These are phyloP conservation scores for Atrina japonica DNA, from an alignment of 2,888 invertebrate species.

Conservation along the genomic window DNA sequence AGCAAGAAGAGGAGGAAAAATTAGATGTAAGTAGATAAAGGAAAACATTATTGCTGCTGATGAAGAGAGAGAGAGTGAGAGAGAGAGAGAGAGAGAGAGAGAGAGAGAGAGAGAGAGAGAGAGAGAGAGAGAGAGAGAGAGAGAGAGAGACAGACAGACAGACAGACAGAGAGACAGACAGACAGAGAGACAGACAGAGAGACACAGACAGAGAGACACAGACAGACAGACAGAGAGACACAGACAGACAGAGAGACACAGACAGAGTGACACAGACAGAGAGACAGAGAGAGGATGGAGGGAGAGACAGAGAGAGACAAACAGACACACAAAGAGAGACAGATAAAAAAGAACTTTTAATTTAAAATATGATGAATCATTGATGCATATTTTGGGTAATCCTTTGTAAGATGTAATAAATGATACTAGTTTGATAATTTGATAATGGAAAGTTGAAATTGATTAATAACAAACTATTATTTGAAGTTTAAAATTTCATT, in stretches of 20 bases:
- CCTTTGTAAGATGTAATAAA: too few species aligned
- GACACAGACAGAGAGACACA: neutral
- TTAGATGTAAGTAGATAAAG: conserved; percentile 15
- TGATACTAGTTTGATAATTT: too few species aligned
- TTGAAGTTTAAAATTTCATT: too few species aligned
- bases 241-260: neutral
- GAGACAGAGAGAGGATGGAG: conserved; percentile 1
- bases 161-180: neutral
- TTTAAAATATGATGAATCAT: too few species aligned
- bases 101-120: conserved; percentile 27
- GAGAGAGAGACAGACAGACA: conserved; percentile 3
- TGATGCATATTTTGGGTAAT: too few species aligned
- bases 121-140: neutral
- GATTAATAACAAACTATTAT: too few species aligned
- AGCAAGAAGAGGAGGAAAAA: conserved; percentile 23
- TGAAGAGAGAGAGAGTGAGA: conserved; percentile 20
- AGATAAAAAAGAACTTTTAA: too few species aligned
- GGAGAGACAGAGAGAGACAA: too few species aligned
- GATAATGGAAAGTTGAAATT: too few species aligned
- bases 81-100: conserved; percentile 21
- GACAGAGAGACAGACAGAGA: neutral
- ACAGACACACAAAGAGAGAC: too few species aligned
- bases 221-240: neutral
- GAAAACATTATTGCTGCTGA: conserved; percentile 19
- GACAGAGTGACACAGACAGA: too few species aligned